These are phyloP conservation scores for Abscondita cerata DNA, from an alignment of 2,888 invertebrate genomes.

Conservation along the genomic window DNA sequence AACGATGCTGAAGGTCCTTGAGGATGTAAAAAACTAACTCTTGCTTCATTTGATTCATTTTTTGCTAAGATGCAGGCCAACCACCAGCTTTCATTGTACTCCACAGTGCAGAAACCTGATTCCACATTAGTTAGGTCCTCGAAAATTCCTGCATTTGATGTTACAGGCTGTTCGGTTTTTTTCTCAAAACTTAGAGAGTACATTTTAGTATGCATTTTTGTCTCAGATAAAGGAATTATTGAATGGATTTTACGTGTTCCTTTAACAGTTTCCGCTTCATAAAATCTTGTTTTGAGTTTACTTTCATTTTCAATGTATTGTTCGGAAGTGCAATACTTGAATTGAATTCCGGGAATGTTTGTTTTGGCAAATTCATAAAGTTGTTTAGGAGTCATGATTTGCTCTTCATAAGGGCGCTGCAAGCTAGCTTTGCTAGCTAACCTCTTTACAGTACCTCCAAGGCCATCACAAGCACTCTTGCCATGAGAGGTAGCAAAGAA, in stretches of 20 bases:
- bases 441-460: not conserved
- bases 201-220: not conserved
- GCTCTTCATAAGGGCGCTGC: not conserved
- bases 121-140: no score
- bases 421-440: not conserved
- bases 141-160: no score
- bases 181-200: not conserved
- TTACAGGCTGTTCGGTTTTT: no score
- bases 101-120: no score
- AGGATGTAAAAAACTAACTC: no score
- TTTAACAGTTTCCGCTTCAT: not conserved
- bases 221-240: not conserved
- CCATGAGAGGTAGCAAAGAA: not conserved
- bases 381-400: conserved; percentile 1
- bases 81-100: no score
- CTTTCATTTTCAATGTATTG: not conserved
- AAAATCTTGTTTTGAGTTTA: not conserved
- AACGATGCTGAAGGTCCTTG: no score
- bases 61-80: no score
- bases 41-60: no score
- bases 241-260: not conserved
- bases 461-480: conserved; percentile 3
- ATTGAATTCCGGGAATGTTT: conserved; percentile 1
- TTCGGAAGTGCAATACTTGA: no score
- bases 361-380: not conserved